phyloP scores from a whole-genome alignment of 2,113 vertebrate species.

The Dunckerocampus dactyliophorus region DNA sequence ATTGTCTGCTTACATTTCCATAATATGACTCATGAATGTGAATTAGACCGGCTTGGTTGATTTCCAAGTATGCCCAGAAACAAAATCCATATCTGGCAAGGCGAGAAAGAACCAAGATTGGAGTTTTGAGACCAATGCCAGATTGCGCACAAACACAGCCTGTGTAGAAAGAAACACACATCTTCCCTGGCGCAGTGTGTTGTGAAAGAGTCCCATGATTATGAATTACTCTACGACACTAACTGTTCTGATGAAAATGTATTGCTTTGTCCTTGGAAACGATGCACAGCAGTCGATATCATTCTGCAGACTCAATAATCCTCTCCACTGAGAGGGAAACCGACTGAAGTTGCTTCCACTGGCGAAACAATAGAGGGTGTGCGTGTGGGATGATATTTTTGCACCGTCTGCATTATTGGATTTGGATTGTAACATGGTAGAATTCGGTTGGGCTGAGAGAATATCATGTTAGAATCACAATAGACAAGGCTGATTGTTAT shows the following conservation, averaged over 20 bases:
- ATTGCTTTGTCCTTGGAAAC: constrained; percentile 58
- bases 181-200: constrained; percentile 22
- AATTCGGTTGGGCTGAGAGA: constrained; percentile 61
- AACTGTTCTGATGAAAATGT: constrained; percentile 56
- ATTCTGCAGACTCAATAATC: constrained; percentile 41
- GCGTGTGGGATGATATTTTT: constrained; percentile 36
- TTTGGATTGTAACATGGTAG: constrained; percentile 68
- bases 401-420: constrained; percentile 67
- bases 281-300: constrained; percentile 58
- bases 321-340: constrained; percentile 38
- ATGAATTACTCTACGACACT: constrained; percentile 44
- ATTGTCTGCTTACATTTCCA: constrained; percentile 60
- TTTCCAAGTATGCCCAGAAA: constrained; percentile 49
- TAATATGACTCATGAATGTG: constrained; percentile 57
- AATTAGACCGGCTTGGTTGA: constrained; percentile 52
- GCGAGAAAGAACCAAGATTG: constrained; percentile 38
- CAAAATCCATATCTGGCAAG: constrained; percentile 57
- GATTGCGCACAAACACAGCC: constrained; percentile 11
- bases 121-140: constrained; percentile 24
- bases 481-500: constrained; percentile 68
- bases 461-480: constrained; percentile 65
- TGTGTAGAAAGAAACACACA: constrained; percentile 3
- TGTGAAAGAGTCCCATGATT: constrained; percentile 45
- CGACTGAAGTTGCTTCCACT: constrained; percentile 41
- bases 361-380: constrained; percentile 57